Evolutionary conservation across 2,113 vertebrate species (phyloP).

Genomic region (Epinephelus moara): DNA sequence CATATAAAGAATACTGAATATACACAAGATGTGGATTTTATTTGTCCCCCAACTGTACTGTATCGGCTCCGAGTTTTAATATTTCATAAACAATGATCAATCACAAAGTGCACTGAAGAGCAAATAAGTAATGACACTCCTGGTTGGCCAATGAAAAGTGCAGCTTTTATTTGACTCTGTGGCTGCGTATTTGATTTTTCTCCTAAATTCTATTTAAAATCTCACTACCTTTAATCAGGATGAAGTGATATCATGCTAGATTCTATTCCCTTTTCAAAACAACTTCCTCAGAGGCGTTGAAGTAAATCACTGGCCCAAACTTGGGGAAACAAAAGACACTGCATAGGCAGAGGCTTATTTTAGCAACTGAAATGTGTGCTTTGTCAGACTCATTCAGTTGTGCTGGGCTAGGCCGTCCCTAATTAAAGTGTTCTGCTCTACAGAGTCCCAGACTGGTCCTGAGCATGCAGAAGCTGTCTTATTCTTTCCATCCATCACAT

Average conservation of each 20-base stretch:
- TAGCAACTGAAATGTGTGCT: slow-evolving; percentile 68
- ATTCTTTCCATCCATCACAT: slow-evolving; percentile 81
- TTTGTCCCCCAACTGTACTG: slow-evolving; percentile 1
- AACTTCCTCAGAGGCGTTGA: slow-evolving; percentile 46
- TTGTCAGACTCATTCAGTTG: slow-evolving; percentile 77
- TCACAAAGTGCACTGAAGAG: slow-evolving; percentile 22
- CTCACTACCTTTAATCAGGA: slow-evolving; percentile 58
- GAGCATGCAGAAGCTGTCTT: slow-evolving; percentile 78
- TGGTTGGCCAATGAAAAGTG: slow-evolving; percentile 25
- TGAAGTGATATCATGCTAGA: slow-evolving; percentile 47
- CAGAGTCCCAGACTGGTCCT: slow-evolving; percentile 74
- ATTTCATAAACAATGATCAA: slow-evolving; percentile 53
- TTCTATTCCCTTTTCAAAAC: slow-evolving; percentile 46
- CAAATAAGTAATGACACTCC: slow-evolving; percentile 45
- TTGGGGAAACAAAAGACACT: slow-evolving; percentile 59
- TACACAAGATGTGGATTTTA: not conserved
- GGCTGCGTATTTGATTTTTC: slow-evolving; percentile 50
- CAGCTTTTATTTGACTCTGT: slow-evolving; percentile 34
- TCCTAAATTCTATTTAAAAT: slow-evolving; percentile 40
- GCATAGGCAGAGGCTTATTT: slow-evolving; percentile 73
- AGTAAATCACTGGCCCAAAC: slow-evolving; percentile 60
- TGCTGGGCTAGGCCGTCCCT: slow-evolving; percentile 75
- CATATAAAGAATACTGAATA: slow-evolving; percentile 6
- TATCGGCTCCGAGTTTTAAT: slow-evolving; percentile 16
- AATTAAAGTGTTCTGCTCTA: slow-evolving; percentile 86